Conservation (phyloP, 2,797 vertebrate species). For the Linurgus olivaceus region DNA sequence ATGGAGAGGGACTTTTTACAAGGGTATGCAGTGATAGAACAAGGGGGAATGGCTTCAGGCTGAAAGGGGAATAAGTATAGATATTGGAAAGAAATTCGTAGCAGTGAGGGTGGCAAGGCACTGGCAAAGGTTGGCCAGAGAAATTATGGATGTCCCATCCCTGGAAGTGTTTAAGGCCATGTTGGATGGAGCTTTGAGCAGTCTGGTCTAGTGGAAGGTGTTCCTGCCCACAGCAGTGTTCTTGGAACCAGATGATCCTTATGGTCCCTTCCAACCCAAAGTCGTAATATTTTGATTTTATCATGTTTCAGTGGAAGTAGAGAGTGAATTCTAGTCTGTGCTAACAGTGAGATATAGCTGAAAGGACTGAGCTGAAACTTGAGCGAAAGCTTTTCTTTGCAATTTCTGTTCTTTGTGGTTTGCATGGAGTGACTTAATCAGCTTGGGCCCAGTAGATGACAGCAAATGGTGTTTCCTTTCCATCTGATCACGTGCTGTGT, state of each 20-base stretch:
- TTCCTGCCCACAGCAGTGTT: rapidly evolving
- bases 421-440: background rate
- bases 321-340: background rate
- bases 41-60: background rate
- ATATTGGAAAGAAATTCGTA: background rate
- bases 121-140: background rate
- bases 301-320: background rate
- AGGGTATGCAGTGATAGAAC: background rate
- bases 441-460: background rate
- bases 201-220: background rate
- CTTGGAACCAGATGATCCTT: background rate
- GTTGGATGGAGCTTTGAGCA: background rate
- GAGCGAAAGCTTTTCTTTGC: background rate
- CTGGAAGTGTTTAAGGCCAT: background rate
- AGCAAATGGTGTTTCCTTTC: background rate
- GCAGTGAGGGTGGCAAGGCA: background rate
- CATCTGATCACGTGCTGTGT: background rate
- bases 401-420: background rate
- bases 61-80: background rate
- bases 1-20: background rate
- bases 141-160: background rate
- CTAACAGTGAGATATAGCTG: background rate
- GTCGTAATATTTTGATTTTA: background rate
- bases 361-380: background rate
- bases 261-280: background rate